Evolutionary conservation across 2,797 vertebrate genomes (phyloP), one percentile per base, ranked within the genome.

Genomic region (Melanogrammus aeglefinus): DNA sequence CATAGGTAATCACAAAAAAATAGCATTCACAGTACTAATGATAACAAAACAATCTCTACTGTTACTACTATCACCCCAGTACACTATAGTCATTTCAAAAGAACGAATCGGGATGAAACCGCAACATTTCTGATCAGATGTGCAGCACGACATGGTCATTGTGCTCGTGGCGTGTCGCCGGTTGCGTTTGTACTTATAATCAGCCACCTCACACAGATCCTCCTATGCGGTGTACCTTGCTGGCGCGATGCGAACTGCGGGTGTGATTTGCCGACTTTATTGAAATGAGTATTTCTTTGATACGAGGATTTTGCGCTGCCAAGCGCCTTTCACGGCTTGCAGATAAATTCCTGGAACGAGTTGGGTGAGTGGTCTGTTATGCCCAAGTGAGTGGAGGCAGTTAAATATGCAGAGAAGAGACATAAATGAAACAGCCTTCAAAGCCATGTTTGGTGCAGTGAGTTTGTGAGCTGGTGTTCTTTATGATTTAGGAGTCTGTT

Each of bases 401-500:
- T 90, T 91, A 92, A 90, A 92, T 92, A 91, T 92, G 88, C 87
- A 91, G 88, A 87, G 86, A 77, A 81, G 83, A 85, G 88, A 91
- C 91, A 91, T 88, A 89, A 92, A 91, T 88, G 87, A 91, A 90
- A 82, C 83, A 2, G 80, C 80, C 84, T 91, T 90, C 89, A 84
- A 85, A 86, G 7, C n/a, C 24, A 66, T 27, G n/a, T 27, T 66
- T 66, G 63, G 63, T 27, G 87, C 91, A 90, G 88, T 88, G 87
- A 78, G 83, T 85, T 86, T 74, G 75, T 85, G 78, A 87, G 84
- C 14, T 9, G 78, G 86, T 88, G 79, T 76, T 85, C 80, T 73
- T 57, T 77, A 44, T 86, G 85, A 88, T 90, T 87, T 89, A 84
- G 76, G 80, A 87, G 88, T 90, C 85, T 86, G 82, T 88, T 91